Evolutionary conservation across 1,140 invertebrate genomes (phyloP).

Genomic region (Drosophila trapezifrons): DNA sequence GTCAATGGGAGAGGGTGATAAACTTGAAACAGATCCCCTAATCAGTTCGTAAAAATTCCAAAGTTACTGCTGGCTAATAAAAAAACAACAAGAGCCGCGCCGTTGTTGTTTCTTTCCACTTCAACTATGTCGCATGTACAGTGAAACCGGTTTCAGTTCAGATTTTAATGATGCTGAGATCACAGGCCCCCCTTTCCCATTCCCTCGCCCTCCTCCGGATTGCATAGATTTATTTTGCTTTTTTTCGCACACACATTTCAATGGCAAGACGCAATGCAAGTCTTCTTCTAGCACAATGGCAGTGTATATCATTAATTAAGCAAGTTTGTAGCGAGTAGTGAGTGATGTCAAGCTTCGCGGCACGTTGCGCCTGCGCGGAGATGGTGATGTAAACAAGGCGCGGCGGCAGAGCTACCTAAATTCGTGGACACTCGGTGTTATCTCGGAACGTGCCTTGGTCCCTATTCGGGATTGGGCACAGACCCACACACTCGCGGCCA

Average conservation of each 20-base stretch:
- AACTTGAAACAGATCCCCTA: conserved; percentile 19
- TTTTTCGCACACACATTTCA: conserved; percentile 64
- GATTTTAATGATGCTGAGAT: conserved; percentile 66
- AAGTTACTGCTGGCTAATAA: conserved; percentile 38
- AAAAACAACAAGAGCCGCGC: conserved; percentile 35
- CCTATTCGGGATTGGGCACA: conserved; percentile 39
- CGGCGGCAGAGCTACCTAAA: background rate
- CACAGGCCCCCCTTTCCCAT: conserved; percentile 11
- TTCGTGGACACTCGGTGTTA: conserved; percentile 32
- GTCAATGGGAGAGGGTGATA: conserved; percentile 21
- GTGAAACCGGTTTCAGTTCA: conserved; percentile 64
- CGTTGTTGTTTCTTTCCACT: conserved; percentile 44
- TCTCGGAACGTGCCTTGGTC: conserved; percentile 62
- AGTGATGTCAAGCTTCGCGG: conserved; percentile 63
- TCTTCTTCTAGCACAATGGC: conserved; percentile 60
- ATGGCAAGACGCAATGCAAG: conserved; percentile 54
- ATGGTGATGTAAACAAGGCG: conserved; percentile 65
- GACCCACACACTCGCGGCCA: conserved; percentile 39
- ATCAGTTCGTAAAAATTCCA: conserved; percentile 51
- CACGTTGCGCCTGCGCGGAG: conserved; percentile 62
- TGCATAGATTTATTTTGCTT: conserved; percentile 38
- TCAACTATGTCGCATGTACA: conserved; percentile 67
- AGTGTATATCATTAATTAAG: conserved; percentile 56
- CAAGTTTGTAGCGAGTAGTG: conserved; percentile 24
- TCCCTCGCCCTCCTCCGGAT: background rate